A percentile compares a stretch with the other conserved stretches of the same genome.
Evolutionary conservation across 30 jellyfish, hydroid and myxozoan genomes (phyloP).

Genomic region (Pseudorhiza aurosa): DNA sequence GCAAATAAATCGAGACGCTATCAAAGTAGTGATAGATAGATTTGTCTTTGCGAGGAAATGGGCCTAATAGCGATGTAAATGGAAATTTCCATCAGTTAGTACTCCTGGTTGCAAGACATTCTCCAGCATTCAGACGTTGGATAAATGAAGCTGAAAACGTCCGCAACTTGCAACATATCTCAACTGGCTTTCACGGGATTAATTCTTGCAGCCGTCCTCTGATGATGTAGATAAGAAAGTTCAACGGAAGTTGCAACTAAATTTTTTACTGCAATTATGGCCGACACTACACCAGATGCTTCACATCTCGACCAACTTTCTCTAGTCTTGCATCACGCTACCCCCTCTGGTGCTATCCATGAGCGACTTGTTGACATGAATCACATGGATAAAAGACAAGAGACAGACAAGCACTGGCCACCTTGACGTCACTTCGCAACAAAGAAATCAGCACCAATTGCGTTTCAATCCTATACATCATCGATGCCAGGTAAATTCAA

Average conservation of each 20-base stretch:
- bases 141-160: slow-evolving; percentile 56
- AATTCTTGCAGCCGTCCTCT: slow-evolving; percentile 49
- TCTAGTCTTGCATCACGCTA: slow-evolving; percentile 43
- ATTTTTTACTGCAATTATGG: slow-evolving; percentile 45
- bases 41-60: slow-evolving; percentile 64
- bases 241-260: slow-evolving; percentile 47
- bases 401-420: slow-evolving; percentile 71
- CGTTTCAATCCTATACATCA: slow-evolving; percentile 52
- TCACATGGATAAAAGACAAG: no score
- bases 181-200: slow-evolving; percentile 65
- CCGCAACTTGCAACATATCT: slow-evolving; percentile 76
- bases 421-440: slow-evolving; percentile 53
- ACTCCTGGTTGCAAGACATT: slow-evolving; percentile 68
- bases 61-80: slow-evolving; percentile 57
- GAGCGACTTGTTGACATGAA: slow-evolving; percentile 59
- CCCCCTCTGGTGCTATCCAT: slow-evolving; percentile 47
- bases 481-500: slow-evolving; percentile 49
- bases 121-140: slow-evolving; percentile 46
- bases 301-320: slow-evolving; percentile 74
- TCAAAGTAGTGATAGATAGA: slow-evolving; percentile 54
- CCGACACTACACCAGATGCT: slow-evolving; percentile 67
- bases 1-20: slow-evolving; percentile 70
- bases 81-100: slow-evolving; percentile 68
- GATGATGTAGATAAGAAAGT: slow-evolving; percentile 48
- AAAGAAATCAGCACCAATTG: slow-evolving; percentile 58